Evolutionary conservation across 2,888 invertebrate genomes (phyloP).

Genomic region (Ferdinandea cuprea): DNA sequence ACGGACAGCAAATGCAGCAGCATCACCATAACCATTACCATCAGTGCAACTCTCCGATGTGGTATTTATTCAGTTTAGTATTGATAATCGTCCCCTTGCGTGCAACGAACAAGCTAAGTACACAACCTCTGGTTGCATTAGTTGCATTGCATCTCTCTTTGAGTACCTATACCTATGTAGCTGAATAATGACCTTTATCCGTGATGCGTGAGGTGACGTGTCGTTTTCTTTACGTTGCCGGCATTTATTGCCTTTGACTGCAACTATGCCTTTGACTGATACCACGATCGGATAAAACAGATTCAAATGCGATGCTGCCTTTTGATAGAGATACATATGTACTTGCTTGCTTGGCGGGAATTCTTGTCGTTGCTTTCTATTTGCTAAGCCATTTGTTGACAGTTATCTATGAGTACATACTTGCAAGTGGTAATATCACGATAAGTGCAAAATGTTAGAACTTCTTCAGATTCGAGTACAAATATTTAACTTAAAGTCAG

Average conservation of each 20-base stretch:
- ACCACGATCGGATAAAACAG: slow-evolving; percentile 2
- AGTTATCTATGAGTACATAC: slow-evolving; percentile 22
- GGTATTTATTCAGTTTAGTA: slow-evolving; percentile 19
- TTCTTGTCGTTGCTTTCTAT: slow-evolving; percentile 22
- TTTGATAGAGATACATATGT: slow-evolving; percentile 30
- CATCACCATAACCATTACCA: neutral
- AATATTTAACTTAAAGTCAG: slow-evolving; percentile 9
- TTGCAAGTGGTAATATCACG: neutral
- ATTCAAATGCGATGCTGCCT: slow-evolving; percentile 1
- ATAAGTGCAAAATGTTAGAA: slow-evolving; percentile 18
- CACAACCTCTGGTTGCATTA: slow-evolving; percentile 23
- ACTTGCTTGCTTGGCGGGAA: too few species aligned
- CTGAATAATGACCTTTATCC: slow-evolving; percentile 45
- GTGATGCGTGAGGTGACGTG: slow-evolving; percentile 19
- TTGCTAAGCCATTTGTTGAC: slow-evolving; percentile 29
- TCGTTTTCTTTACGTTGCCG: neutral
- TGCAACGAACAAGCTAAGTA: neutral
- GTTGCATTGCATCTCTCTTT: neutral
- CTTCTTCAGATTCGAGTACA: neutral
- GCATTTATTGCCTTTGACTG: slow-evolving; percentile 7
- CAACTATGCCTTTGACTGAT: slow-evolving; percentile 1
- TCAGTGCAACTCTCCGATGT: neutral
- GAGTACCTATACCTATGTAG: too few species aligned
- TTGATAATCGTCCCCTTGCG: slow-evolving; percentile 19
- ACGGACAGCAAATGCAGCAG: too few species aligned